Evolutionary conservation across 2,888 invertebrate species (phyloP), one percentile per base, ranked within the genome.

Genomic region (Hesperia comma): DNA sequence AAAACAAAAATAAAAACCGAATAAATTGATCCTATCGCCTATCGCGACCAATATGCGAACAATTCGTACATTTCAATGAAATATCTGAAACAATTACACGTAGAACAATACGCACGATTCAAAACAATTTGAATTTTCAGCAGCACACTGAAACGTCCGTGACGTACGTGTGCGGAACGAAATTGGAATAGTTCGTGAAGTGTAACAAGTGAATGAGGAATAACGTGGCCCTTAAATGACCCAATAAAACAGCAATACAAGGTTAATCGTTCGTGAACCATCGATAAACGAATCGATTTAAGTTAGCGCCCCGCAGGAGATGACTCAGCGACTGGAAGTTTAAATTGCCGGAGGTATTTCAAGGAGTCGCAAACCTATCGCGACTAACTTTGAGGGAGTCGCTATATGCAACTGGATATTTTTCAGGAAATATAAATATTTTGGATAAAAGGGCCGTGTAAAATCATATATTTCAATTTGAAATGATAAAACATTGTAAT

Each of bases 201-300:
- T 43, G 43, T 61, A 68, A 68, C 55, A 66, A 56, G 60, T 64
- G 62, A 72, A 67, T 67, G 61, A 43, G 58, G 37, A 61, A 68
- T 67, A 68, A 68, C 64, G 63, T 60, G 40, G 64, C 51, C 68
- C 70, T 79, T 76, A 81, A 82, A 84, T 84, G 77, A 80, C 77
- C 79, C 81, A 85, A 87, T 87, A 86, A 86, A 88, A 87, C 77
- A 74, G 77, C 85, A 81, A 84, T 86, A 85, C 83, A 83, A 78
- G 80, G 84, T 88, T 89, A 92, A 92, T 90, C 87, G 89, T 80
- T 90, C 83, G 90, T 86, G 85, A 88, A 83, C 79, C 85, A 87
- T 89, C 88, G 87, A 89, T 90, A 88, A 91, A 88, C 87, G 90
- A 90, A 88, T 84, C 91, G 90, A 90, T 92, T 88, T 87, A 91